Conservation (phyloP, 2,797 vertebrate genomes). For the Aplochiton taeniatus region DNA sequence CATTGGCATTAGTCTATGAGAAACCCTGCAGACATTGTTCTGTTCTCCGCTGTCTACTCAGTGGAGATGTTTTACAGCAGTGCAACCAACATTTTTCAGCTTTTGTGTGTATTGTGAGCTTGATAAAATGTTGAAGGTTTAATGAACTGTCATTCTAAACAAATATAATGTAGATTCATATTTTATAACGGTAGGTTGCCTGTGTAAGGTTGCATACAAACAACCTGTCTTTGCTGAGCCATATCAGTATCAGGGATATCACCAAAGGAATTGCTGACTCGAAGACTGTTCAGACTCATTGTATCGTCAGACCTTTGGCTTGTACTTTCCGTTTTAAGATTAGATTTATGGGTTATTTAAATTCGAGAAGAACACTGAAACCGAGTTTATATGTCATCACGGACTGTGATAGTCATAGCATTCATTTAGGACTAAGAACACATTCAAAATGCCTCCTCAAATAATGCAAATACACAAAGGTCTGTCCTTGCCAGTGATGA, state of each 20-base stretch:
- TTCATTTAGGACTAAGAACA: not conserved
- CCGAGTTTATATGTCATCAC: slow-evolving; percentile 8
- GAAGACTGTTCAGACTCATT: not conserved
- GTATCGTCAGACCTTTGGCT: not conserved
- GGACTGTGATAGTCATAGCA: slow-evolving; percentile 19
- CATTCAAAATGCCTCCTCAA: not conserved
- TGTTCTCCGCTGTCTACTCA: slow-evolving; percentile 42
- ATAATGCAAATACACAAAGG: too few species aligned
- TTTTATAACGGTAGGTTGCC: too few species aligned
- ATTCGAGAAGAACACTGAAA: not conserved
- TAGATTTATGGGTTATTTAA: too few species aligned
- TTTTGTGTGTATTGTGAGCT: too few species aligned
- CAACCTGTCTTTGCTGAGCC: slow-evolving; percentile 19
- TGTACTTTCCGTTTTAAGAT: too few species aligned
- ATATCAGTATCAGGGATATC: not conserved
- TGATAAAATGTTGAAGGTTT: too few species aligned
- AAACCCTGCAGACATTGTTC: slow-evolving; percentile 47
- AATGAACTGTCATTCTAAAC: too few species aligned
- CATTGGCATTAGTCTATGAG: slow-evolving; percentile 56
- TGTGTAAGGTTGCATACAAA: slow-evolving; percentile 2
- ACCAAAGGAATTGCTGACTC: slow-evolving; percentile 4
- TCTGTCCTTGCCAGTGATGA: too few species aligned
- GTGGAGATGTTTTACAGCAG: slow-evolving; percentile 27
- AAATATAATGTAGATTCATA: too few species aligned
- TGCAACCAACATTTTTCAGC: slow-evolving; percentile 33